phyloP scores from a whole-genome alignment of 2,797 vertebrate species.

The Argya squamiceps region DNA sequence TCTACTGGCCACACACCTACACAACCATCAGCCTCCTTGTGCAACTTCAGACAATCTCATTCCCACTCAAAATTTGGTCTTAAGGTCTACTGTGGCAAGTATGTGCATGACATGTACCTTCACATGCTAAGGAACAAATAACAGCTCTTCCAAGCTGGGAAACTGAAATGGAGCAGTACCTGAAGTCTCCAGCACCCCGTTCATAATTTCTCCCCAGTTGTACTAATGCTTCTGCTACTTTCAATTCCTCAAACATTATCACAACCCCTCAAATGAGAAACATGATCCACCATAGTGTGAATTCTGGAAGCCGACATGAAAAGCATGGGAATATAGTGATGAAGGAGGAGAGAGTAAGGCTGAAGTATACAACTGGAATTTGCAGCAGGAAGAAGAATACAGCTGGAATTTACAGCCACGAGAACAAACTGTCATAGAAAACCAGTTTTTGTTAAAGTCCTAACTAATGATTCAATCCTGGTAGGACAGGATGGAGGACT shows the following conservation, averaged over 20 bases:
- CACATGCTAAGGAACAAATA: background rate
- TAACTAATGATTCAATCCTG: background rate
- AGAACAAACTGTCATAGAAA: background rate
- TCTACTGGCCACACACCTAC: background rate
- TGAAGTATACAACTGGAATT: background rate
- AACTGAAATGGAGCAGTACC: conserved; percentile 13
- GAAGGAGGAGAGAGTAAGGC: background rate
- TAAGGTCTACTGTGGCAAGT: background rate
- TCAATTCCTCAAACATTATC: background rate
- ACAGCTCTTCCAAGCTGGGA: background rate
- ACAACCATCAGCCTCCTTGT: background rate
- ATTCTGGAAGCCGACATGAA: background rate
- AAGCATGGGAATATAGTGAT: background rate
- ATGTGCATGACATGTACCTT: background rate
- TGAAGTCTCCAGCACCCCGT: background rate
- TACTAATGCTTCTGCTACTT: background rate
- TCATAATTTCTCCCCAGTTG: background rate
- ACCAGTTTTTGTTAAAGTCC: background rate
- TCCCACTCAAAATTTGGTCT: background rate
- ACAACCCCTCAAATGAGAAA: background rate
- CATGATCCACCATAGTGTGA: background rate
- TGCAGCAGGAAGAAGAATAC: background rate
- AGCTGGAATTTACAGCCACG: background rate
- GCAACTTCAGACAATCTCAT: background rate
- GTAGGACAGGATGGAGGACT: background rate